phyloP scores from a whole-genome alignment of 2,888 invertebrate species.

The Clostera curtula region DNA sequence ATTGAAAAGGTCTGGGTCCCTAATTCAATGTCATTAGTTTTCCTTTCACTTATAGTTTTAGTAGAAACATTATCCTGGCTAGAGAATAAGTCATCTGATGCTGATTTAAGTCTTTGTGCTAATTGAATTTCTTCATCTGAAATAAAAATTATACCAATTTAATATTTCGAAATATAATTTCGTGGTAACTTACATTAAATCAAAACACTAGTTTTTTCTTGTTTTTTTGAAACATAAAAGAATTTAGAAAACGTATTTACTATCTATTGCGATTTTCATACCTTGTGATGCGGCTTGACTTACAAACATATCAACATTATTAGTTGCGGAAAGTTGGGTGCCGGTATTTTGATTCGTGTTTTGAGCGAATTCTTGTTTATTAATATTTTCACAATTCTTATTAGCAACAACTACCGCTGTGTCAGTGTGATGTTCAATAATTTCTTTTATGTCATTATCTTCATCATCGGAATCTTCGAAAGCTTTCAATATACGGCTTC shows the following conservation, averaged over 20 bases:
- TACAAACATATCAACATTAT: conserved; percentile 5
- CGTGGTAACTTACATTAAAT: too few relatives aligned
- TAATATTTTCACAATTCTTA: too few relatives aligned
- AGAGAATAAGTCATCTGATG: conserved; percentile 48
- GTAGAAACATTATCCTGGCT: conserved; percentile 36
- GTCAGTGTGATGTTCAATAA: too few relatives aligned
- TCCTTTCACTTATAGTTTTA: conserved; percentile 10
- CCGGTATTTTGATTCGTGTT: too few relatives aligned
- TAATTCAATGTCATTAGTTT: conserved; percentile 26
- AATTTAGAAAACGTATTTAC: too few relatives aligned
- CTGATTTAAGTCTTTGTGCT: conserved; percentile 43
- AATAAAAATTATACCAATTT: conserved; percentile 16
- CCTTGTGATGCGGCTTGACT: conserved; percentile 42
- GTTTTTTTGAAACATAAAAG: too few relatives aligned
- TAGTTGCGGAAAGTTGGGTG: too few relatives aligned
- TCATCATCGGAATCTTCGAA: conserved; percentile 70
- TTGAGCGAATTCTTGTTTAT: too few relatives aligned
- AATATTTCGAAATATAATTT: too few relatives aligned
- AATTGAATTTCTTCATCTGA: conserved; percentile 52
- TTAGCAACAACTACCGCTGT: too few relatives aligned
- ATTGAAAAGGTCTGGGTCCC: conserved; percentile 55
- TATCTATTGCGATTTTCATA: too few relatives aligned
- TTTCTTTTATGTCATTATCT: conserved; percentile 12
- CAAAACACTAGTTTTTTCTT: too few relatives aligned
- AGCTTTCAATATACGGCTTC: conserved; percentile 62